Evolutionary conservation across 37 sponge, comb jelly and placozoan species (phyloP).

Genomic region (Aplysina aerophoba): DNA sequence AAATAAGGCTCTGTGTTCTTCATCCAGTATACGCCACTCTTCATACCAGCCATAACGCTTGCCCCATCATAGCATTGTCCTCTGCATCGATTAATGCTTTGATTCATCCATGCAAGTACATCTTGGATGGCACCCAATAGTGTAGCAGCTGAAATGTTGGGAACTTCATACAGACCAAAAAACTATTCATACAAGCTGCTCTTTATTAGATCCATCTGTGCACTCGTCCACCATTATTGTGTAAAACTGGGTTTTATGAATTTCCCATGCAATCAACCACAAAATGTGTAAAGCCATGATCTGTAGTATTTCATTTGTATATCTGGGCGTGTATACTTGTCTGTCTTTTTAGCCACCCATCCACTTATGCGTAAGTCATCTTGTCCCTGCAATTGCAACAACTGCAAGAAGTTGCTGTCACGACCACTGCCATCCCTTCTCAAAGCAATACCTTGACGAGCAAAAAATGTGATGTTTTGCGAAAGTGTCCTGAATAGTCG

Average conservation of each 20-base stretch:
- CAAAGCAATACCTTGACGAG: conserved; percentile 8
- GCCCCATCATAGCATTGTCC: no score
- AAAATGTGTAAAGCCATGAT: conserved; percentile 3
- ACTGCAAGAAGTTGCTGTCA: conserved; percentile 7
- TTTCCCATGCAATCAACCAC: neutral
- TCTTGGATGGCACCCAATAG: neutral
- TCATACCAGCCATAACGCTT: no score
- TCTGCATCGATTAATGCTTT: no score
- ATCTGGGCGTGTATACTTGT: neutral
- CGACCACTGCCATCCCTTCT: conserved; percentile 4
- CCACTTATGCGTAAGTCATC: conserved; percentile 7
- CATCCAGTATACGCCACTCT: no score
- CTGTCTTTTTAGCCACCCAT: conserved; percentile 7
- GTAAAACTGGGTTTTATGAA: neutral
- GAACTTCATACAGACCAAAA: conserved; percentile 2
- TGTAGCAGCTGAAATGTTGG: neutral
- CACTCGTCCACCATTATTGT: conserved; percentile 3
- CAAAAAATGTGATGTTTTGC: neutral
- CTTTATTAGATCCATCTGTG: conserved; percentile 7
- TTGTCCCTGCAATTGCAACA: conserved; percentile 3
- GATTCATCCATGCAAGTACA: conserved; percentile 3
- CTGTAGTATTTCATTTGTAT: conserved; percentile 5
- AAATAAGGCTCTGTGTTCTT: no score
- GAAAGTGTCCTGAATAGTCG: neutral
- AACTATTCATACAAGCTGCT: conserved; percentile 2